Evolutionary conservation across 2,797 vertebrate genomes (phyloP), one percentile per base, ranked within the genome.

Genomic region (Malurus leucopterus): DNA sequence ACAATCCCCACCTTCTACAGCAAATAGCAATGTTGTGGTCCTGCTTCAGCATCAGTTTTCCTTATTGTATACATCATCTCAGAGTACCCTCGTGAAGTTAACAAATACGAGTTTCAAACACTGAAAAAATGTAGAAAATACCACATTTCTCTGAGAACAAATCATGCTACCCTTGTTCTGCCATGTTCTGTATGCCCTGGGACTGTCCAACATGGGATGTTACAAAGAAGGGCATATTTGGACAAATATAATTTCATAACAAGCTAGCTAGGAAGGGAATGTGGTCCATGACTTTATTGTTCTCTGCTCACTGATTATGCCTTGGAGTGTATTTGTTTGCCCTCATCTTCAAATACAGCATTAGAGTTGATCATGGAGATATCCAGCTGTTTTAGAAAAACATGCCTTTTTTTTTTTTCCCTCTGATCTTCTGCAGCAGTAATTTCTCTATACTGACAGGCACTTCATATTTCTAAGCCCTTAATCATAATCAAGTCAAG

Each of bases 401-500:
- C 20, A 32, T 41, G 32, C 14, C 26, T 67, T 41, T 32, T 57
- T 11, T 19, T 59, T 38, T 62, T 75, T 75, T 1, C 6, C 26
- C 16, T 76, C 49, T 79, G 30, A 47, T 73, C 34, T 57, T 92
- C 34, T 64, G 38, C 24, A 79, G 17, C 27, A 73, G 38, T 40
- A 46, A 57, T 91, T 92, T 88, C 58, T 82, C 19, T 61, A 54
- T 51, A 36, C 29, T 41, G 57, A 68, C 64, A 93, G 46, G 20
- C 23, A 64, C 40, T 75, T 29, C 12, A 62, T 16, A 49, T 38
- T 81, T 58, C 63, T 36, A 82, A 93, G 41, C 46, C 18, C 24
- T 79, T 86, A 79, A 88, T 86, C 77, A 40, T 70, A 91, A 58
- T 55, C n/a, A 82, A 84, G 14, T 46, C 26, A 71, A 78, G 23